Evolutionary conservation across 2,888 invertebrate species (phyloP).

Genomic region (Caradrina clavipalpis): DNA sequence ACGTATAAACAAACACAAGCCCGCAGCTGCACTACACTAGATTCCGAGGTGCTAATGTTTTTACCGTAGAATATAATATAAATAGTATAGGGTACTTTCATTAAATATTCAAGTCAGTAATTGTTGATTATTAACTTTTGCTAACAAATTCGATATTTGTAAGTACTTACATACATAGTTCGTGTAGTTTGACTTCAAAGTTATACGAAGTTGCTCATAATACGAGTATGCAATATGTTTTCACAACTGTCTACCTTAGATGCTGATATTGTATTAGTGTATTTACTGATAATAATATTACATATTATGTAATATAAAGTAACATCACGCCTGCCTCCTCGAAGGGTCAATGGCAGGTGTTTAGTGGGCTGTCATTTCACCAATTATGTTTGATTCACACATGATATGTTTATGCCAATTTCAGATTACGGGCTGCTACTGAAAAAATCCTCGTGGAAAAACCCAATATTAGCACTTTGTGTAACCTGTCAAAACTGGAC

Average conservation of each 20-base stretch:
- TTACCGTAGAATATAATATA: too few relatives aligned
- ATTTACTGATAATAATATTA: not conserved
- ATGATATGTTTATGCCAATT: too few relatives aligned
- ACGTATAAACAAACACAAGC: too few relatives aligned
- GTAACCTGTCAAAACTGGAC: not conserved
- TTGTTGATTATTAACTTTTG: not conserved
- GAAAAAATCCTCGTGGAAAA: not conserved
- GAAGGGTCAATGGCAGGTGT: not conserved
- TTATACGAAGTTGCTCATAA: slow-evolving; percentile 13
- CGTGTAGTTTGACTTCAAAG: not conserved
- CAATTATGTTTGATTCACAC: too few relatives aligned
- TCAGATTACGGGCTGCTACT: not conserved
- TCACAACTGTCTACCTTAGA: not conserved
- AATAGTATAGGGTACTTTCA: too few relatives aligned
- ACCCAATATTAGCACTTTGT: not conserved
- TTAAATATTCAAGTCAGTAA: not conserved
- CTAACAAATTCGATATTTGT: not conserved
- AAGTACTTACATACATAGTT: not conserved
- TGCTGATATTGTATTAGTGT: not conserved
- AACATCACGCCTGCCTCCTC: not conserved
- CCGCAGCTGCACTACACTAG: too few relatives aligned
- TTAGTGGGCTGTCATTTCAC: too few relatives aligned
- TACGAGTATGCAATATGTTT: slow-evolving; percentile 2
- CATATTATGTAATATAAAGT: not conserved
- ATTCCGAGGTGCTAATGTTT: too few relatives aligned